A percentile compares a stretch with the other conserved stretches of the same genome.
Conservation (phyloP, 30 jellyfish, hydroid and myxozoan species). For the Clytia hemisphaerica region DNA sequence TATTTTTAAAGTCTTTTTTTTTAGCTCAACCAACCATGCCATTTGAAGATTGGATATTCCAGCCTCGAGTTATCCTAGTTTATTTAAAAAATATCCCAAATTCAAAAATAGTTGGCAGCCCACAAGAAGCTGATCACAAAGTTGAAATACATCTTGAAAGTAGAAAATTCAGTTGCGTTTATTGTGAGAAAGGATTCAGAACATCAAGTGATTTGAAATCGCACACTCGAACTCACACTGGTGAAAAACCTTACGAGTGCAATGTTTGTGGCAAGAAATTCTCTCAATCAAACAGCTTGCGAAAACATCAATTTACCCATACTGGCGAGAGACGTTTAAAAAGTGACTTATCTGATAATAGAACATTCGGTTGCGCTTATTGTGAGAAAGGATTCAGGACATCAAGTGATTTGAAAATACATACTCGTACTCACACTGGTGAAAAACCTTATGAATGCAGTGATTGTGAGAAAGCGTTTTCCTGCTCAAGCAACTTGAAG, state of each 20-base stretch:
- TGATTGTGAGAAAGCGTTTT: neutral
- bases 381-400: neutral
- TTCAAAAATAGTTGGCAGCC: too few relatives aligned
- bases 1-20: too few relatives aligned
- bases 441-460: neutral
- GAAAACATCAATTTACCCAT: neutral
- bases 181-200: neutral
- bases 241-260: neutral
- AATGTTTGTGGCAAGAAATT: neutral
- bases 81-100: too few relatives aligned
- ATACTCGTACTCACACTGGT: constrained; percentile 1
- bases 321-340: neutral
- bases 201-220: neutral
- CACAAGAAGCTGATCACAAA: too few relatives aligned
- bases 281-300: neutral
- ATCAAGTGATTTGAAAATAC: neutral
- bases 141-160: too few relatives aligned
- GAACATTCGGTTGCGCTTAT: neutral
- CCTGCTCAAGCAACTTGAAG: neutral
- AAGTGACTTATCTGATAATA: too few relatives aligned
- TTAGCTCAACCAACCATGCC: too few relatives aligned
- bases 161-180: neutral
- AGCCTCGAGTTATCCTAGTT: too few relatives aligned
- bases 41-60: too few relatives aligned
- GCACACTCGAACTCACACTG: neutral